Evolutionary conservation across 1,140 invertebrate species (phyloP), one percentile per base, ranked within the genome.

Genomic region (Dreissena polymorpha): DNA sequence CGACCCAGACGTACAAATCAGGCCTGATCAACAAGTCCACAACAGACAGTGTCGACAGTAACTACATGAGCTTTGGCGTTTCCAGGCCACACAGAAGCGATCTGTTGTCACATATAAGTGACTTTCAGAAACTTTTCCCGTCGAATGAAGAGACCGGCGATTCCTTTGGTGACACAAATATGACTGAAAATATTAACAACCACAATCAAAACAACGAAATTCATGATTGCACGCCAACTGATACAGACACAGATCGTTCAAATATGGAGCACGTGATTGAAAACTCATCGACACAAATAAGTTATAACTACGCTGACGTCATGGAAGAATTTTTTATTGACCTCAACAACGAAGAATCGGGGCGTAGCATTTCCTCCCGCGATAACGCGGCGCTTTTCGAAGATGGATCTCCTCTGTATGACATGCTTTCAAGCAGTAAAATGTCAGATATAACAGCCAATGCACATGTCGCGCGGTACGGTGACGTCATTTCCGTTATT

Each of bases 31-130:
- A 60, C 57, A 60, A 60, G 57, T 60, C 57, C 10, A 60, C 57
- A 60, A 60, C 39, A 69, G 13, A 71, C 73, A 83, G 72, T 49
- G 50, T 83, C 27, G 81, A 83, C 23, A 77, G 68, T 71, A 71
- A 51, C 23, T 83, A 83, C 39, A 18, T 13, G 10, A 72, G 81
- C 25, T 83, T 83, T 23, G 81, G 81, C 10, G 18, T 83, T 10
- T 83, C 81, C 10, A 83, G 76, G 25, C 51, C 53, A 16, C 49
- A 21, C 8, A 53, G 81, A 27, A 49, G 16, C 1, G 73, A 83
- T 21, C 69, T 83, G 25, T 21, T 83, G 12, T 70, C 67, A 0
- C 27, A 77, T n/a, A 27, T 83, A 10, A 23, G 64, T 60, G 50
- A 12, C 10, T 83, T 83, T 51, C 65, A 71, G n/a, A 83, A 76